Percentiles rank a stretch among this genome's conserved stretches.
phyloP scores from a whole-genome alignment of 2,888 invertebrate species.

The Lasioglossum marginatum region DNA sequence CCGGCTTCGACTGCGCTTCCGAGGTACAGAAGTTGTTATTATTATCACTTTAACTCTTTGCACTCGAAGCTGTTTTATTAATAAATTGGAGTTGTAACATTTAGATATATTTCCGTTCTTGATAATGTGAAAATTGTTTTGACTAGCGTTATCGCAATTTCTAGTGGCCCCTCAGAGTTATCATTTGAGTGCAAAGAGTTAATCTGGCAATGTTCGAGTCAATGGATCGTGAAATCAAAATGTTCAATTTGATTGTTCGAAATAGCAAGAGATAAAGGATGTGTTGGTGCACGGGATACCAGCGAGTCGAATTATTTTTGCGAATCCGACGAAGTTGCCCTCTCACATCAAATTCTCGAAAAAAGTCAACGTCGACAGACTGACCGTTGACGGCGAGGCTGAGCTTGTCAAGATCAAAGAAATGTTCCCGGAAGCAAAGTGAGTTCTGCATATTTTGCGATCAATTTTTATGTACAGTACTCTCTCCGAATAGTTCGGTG shows the following conservation, averaged over 20 bases:
- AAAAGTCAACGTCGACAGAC: conserved; percentile 84
- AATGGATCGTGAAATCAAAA: background rate
- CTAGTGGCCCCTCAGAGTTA: background rate
- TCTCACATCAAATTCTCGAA: conserved; percentile 86
- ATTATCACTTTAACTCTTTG: background rate
- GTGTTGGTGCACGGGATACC: conserved; percentile 85
- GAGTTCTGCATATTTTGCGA: conserved; percentile 22
- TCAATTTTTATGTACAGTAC: background rate
- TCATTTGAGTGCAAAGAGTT: background rate
- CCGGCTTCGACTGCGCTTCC: conserved; percentile 88
- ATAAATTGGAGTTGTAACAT: background rate
- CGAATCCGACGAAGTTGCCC: conserved; percentile 87
- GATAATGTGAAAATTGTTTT: too few species aligned
- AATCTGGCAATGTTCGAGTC: background rate
- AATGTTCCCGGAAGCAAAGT: conserved; percentile 85
- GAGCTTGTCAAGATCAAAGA: conserved; percentile 86
- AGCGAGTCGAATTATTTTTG: conserved; percentile 86
- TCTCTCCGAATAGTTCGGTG: too few species aligned
- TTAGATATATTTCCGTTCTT: background rate
- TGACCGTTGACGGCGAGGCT: conserved; percentile 87
- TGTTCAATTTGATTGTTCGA: background rate
- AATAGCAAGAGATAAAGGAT: conserved; percentile 86
- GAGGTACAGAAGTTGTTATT: conserved; percentile 70
- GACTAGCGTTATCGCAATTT: background rate
- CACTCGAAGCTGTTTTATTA: background rate